These are phyloP conservation scores for Anomalospiza imberbis DNA, from an alignment of 2,797 vertebrate species.

Conservation along the genomic window DNA sequence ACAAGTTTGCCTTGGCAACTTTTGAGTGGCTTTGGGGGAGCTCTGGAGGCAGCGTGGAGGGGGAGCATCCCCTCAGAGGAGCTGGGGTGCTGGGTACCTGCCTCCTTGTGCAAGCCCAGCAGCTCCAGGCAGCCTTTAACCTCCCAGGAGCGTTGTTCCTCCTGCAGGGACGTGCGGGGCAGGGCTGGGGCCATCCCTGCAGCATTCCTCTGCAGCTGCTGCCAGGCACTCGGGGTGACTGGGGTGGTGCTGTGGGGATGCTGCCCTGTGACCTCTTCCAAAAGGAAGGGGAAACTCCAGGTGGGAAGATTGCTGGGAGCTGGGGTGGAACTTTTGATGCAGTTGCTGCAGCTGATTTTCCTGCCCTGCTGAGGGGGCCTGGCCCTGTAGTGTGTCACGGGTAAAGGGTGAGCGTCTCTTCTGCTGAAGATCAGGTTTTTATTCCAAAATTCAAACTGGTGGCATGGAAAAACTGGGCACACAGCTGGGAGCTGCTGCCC, in stretches of 20 bases:
- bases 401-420: background rate
- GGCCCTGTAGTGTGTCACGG: accelerated
- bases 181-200: background rate
- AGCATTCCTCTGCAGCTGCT: background rate
- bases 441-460: background rate
- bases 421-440: background rate
- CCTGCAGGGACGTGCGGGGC: background rate
- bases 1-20: accelerated
- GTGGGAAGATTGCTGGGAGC: background rate
- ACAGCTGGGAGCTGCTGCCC: background rate
- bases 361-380: background rate
- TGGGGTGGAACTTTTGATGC: background rate
- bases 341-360: background rate
- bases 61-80: accelerated
- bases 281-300: background rate
- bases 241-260: background rate
- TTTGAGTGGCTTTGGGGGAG: background rate
- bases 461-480: background rate
- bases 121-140: accelerated
- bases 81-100: accelerated
- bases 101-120: accelerated
- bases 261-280: accelerated
- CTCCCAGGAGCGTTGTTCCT: accelerated
- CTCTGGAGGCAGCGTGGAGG: accelerated
- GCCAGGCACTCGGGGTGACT: background rate